Evolutionary conservation across 2,888 invertebrate species (phyloP).

Genomic region (Acrobasis repandana): DNA sequence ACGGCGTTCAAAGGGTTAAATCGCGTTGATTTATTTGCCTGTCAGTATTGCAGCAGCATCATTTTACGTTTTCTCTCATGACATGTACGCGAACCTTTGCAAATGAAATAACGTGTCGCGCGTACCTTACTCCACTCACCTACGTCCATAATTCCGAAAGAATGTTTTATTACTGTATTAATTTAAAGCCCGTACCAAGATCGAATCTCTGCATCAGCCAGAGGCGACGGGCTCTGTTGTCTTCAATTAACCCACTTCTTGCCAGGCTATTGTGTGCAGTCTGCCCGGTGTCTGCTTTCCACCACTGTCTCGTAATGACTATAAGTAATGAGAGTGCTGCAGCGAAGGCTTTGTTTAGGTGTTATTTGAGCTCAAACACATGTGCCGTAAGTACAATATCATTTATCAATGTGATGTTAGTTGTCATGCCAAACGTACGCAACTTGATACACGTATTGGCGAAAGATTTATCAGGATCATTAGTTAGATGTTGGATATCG

Average conservation of each 20-base stretch:
- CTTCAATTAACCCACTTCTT: constrained; percentile 79
- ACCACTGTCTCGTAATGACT: constrained; percentile 63
- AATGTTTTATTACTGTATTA: constrained; percentile 60
- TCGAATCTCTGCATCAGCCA: constrained; percentile 59
- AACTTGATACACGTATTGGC: constrained; percentile 5
- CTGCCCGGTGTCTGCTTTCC: constrained; percentile 79
- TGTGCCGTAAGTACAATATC: constrained; percentile 34
- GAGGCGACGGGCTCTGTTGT: constrained; percentile 66
- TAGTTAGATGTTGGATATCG: not conserved
- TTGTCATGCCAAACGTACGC: constrained; percentile 9
- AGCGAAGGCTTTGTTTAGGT: constrained; percentile 56
- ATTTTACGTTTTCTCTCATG: constrained; percentile 30
- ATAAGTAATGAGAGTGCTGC: constrained; percentile 65
- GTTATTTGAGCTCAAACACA: constrained; percentile 62
- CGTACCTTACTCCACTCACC: not conserved
- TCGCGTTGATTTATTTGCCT: not conserved
- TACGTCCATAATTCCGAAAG: constrained; percentile 34
- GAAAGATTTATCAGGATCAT: not conserved
- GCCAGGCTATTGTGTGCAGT: constrained; percentile 69
- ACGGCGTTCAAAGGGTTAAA: too few relatives aligned
- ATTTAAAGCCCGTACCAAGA: constrained; percentile 58
- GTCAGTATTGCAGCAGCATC: not conserved
- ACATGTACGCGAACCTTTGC: constrained; percentile 19
- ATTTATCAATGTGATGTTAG: constrained; percentile 17
- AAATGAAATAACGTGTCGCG: not conserved